Percentiles rank a stretch among this genome's conserved stretches.
These are phyloP conservation scores for Leptoclinus maculatus DNA, from an alignment of 2,797 vertebrate species.

Conservation along the genomic window DNA sequence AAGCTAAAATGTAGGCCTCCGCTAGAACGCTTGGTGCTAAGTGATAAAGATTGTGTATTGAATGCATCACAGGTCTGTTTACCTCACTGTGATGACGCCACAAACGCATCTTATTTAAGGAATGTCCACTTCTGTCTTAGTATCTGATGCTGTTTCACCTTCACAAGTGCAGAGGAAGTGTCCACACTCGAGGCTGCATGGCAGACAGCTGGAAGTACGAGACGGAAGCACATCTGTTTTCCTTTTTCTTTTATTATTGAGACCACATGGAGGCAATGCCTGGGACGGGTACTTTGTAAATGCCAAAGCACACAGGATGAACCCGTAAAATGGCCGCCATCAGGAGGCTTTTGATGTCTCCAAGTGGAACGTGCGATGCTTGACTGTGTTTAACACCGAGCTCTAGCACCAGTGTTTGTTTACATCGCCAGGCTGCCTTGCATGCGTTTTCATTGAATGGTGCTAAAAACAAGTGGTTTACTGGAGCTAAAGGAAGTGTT, in stretches of 20 bases:
- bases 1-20: constrained; percentile 29
- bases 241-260: constrained; percentile 54
- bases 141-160: constrained; percentile 15
- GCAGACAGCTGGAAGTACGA: constrained; percentile 68
- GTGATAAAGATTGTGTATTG: constrained; percentile 5
- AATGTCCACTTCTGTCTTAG: not conserved
- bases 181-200: constrained; percentile 57
- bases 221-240: constrained; percentile 71
- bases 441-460: constrained; percentile 71
- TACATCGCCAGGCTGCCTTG: constrained; percentile 65
- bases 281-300: constrained; percentile 68
- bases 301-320: constrained; percentile 75
- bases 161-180: constrained; percentile 48
- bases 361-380: constrained; percentile 72
- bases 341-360: constrained; percentile 70
- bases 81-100: not conserved
- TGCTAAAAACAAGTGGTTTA: constrained; percentile 64
- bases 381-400: constrained; percentile 74
- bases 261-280: constrained; percentile 72
- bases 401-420: constrained; percentile 68
- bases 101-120: not conserved
- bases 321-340: constrained; percentile 73
- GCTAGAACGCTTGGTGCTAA: not conserved
- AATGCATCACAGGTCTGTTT: constrained; percentile 14
- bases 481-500: constrained; percentile 53